A percentile compares a stretch with the other conserved stretches of the same genome.
Evolutionary conservation across 2,797 vertebrate species (phyloP).

Genomic region (Tadarida brasiliensis): DNA sequence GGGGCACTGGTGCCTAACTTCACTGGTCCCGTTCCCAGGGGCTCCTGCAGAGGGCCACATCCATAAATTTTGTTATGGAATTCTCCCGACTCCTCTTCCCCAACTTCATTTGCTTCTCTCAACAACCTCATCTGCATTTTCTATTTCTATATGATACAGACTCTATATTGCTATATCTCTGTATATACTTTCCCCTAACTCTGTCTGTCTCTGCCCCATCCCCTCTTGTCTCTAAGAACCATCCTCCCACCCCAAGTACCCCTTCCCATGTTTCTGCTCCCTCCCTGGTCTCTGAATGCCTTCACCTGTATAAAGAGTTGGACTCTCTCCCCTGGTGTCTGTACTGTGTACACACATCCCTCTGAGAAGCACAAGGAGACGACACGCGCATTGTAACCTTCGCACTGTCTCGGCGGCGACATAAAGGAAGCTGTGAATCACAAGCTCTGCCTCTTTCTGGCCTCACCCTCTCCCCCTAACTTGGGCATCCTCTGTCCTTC

Average conservation of each 20-base stretch:
- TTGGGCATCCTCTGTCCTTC: constrained; percentile 57
- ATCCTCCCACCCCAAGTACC: constrained; percentile 41
- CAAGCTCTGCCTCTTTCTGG: constrained; percentile 85
- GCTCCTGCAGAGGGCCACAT: constrained; percentile 80
- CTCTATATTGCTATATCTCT: constrained; percentile 91
- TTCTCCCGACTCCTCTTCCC: constrained; percentile 72
- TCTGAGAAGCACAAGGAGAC: constrained; percentile 92
- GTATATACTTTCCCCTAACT: constrained; percentile 76
- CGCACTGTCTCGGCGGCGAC: constrained; percentile 88
- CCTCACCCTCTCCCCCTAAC: constrained; percentile 41
- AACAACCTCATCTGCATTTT: constrained; percentile 88
- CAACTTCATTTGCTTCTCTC: constrained; percentile 82
- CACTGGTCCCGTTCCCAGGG: constrained; percentile 73
- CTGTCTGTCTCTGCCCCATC: constrained; percentile 68
- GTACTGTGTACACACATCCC: constrained; percentile 92
- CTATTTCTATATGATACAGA: constrained; percentile 90
- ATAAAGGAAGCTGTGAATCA: constrained; percentile 90
- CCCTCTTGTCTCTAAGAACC: constrained; percentile 78
- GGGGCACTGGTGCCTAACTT: constrained; percentile 75
- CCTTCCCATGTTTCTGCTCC: constrained; percentile 80
- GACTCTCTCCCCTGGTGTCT: constrained; percentile 90
- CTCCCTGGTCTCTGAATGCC: constrained; percentile 89
- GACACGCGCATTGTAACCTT: constrained; percentile 90
- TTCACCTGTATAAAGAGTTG: constrained; percentile 91
- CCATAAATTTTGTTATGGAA: constrained; percentile 90